Percentiles rank a stretch among this genome's conserved stretches.
These are phyloP conservation scores for Trichoplusia ni DNA, from an alignment of 1,140 invertebrate genomes.

Conservation along the genomic window DNA sequence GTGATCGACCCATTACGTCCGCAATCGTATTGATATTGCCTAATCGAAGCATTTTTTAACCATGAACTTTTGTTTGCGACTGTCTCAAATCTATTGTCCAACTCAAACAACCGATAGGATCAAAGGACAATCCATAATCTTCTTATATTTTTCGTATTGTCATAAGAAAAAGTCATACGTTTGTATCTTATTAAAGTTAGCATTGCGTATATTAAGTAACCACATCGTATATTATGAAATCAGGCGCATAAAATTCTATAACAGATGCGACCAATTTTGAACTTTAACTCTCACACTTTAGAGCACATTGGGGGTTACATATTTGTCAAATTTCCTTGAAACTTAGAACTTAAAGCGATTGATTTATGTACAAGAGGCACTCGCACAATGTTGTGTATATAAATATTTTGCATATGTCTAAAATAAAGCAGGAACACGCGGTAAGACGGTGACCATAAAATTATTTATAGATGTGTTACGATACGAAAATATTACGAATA, in stretches of 20 bases:
- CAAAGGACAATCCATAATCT: background rate
- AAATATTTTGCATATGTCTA: background rate
- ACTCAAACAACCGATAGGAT: background rate
- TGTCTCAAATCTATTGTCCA: background rate
- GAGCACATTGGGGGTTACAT: background rate
- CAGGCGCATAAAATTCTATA: slow-evolving; percentile 3
- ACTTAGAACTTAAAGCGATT: slow-evolving; percentile 11
- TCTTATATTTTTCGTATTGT: background rate
- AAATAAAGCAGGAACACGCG: background rate
- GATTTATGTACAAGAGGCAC: background rate
- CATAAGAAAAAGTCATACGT: background rate
- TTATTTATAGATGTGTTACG: slow-evolving; percentile 9
- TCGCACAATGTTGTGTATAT: background rate
- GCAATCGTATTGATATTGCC: slow-evolving; percentile 2
- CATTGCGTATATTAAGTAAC: slow-evolving; percentile 20
- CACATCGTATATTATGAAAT: slow-evolving; percentile 7
- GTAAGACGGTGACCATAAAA: slow-evolving; percentile 8
- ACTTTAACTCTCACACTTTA: slow-evolving; percentile 7
- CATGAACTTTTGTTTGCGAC: background rate
- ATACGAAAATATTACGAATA: slow-evolving; percentile 1
- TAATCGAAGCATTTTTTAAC: background rate
- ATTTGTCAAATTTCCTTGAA: slow-evolving; percentile 7
- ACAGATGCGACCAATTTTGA: slow-evolving; percentile 10
- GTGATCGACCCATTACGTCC: background rate
- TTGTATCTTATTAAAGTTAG: background rate